Evolutionary conservation across 2,797 vertebrate species (phyloP).

Genomic region (Oceanodroma leucorhoa): DNA sequence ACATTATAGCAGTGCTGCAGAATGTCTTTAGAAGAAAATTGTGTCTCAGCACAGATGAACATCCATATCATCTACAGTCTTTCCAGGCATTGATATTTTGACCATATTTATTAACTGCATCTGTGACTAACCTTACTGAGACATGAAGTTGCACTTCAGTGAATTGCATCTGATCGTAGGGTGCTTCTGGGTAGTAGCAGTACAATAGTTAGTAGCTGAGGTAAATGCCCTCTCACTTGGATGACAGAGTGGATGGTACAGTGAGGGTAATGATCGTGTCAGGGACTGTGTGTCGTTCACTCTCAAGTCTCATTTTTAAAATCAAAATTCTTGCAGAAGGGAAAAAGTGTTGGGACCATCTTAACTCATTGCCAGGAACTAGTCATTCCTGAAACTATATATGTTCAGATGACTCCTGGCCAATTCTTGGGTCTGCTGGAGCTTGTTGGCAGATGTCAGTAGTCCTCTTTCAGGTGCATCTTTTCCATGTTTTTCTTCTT

Average conservation of each 20-base stretch:
- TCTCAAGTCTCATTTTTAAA: not conserved
- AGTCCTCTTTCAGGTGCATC: not conserved
- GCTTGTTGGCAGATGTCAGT: not conserved
- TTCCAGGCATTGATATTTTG: not conserved
- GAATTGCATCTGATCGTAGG: not conserved
- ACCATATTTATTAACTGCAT: not conserved
- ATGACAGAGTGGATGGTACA: not conserved
- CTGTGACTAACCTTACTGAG: not conserved
- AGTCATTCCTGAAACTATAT: not conserved
- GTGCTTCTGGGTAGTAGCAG: not conserved
- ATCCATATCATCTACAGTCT: not conserved
- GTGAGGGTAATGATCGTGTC: not conserved
- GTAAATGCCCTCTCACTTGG: not conserved
- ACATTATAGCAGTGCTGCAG: not conserved
- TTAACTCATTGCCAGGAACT: not conserved
- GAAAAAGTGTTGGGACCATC: not conserved
- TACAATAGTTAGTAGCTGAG: not conserved
- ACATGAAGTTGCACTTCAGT: not conserved
- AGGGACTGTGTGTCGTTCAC: not conserved
- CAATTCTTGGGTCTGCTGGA: not conserved
- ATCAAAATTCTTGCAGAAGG: not conserved
- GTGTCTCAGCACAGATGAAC: not conserved
- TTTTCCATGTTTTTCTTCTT: not conserved
- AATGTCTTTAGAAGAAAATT: not conserved
- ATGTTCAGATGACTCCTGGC: not conserved